Evolutionary conservation across 1,140 invertebrate genomes (phyloP).

Genomic region (Odontomachus brunneus): DNA sequence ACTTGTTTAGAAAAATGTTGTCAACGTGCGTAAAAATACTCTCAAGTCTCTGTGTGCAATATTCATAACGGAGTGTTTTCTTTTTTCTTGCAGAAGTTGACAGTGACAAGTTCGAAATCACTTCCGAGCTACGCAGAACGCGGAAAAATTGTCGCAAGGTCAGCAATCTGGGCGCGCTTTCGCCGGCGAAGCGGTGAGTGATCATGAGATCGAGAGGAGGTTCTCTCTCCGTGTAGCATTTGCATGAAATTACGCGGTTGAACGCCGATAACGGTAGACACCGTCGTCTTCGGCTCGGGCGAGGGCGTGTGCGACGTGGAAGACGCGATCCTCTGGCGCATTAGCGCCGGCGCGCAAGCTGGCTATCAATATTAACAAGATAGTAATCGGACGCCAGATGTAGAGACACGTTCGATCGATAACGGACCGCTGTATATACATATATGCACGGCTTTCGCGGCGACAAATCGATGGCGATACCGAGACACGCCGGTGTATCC

Average conservation of each 20-base stretch:
- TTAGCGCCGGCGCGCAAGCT: conserved; percentile 72
- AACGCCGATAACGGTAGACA: conserved; percentile 41
- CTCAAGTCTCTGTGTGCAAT: neutral
- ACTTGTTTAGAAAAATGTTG: neutral
- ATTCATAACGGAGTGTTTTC: neutral
- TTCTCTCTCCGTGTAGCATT: conserved; percentile 34
- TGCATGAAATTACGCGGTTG: conserved; percentile 63
- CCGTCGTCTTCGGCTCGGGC: conserved; percentile 16
- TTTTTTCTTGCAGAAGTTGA: neutral
- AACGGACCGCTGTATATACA: conserved; percentile 10
- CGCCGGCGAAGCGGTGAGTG: conserved; percentile 57
- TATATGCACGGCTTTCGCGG: neutral
- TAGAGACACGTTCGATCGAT: conserved; percentile 62
- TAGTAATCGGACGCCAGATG: conserved; percentile 69
- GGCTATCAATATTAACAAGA: conserved; percentile 78
- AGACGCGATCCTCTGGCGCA: conserved; percentile 66
- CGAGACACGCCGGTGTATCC: neutral
- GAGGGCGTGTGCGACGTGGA: conserved; percentile 14
- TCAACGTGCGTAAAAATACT: too few species aligned
- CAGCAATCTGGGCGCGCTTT: conserved; percentile 45
- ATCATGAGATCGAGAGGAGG: conserved; percentile 49
- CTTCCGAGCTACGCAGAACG: neutral
- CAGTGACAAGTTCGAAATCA: neutral
- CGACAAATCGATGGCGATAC: conserved; percentile 25
- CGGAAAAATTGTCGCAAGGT: neutral